Evolutionary conservation across 2,113 vertebrate species (phyloP), one percentile per base, ranked within the genome.

Genomic region (Cranoglanis bouderius): DNA sequence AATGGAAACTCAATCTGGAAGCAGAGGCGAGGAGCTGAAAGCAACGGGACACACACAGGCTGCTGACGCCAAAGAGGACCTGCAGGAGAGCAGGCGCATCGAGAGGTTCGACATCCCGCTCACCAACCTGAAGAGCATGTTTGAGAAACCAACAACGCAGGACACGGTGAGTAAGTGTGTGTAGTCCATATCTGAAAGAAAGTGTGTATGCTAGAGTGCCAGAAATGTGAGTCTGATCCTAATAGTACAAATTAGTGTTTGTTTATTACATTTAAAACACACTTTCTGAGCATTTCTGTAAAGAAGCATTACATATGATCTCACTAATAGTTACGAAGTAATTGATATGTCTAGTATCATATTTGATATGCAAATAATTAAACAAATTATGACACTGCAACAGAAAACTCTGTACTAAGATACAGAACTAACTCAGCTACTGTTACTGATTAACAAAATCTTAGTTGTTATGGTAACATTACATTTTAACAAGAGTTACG

Each of bases 1-100:
- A 95, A 96, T 96, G 96, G 96, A 96, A 96, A 96, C 91, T 94
- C 95, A 94, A 95, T 96, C 95, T 94, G 95, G 94, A 96, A 95
- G 94, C 92, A 92, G 93, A 94, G 93, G 92, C 91, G 93, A 92
- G 93, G 94, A 77, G 92, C 91, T 82, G 88, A 92, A 91, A 55
- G 89, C 88, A 21, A 89, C 63, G 90, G 89, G 49, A 91, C 72
- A 89, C 92, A 91, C 92, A 77, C 92, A 90, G 93, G 90, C 92
- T 61, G 91, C 91, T 35, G 92, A 93, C 90, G 91, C 91, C 49
- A 88, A 90, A 92, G 94, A 95, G 92, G 95, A 95, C 89, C 93
- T 91, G 91, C 92, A 92, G 91, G 93, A 92, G 46, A 87, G 92
- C 26, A 94, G 90, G 90, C 94, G 86, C 91, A 94, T 96, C 0